Base-by-base conservation (phyloP, 2,888 invertebrate species). In the Linyphia triangularis region DNA sequence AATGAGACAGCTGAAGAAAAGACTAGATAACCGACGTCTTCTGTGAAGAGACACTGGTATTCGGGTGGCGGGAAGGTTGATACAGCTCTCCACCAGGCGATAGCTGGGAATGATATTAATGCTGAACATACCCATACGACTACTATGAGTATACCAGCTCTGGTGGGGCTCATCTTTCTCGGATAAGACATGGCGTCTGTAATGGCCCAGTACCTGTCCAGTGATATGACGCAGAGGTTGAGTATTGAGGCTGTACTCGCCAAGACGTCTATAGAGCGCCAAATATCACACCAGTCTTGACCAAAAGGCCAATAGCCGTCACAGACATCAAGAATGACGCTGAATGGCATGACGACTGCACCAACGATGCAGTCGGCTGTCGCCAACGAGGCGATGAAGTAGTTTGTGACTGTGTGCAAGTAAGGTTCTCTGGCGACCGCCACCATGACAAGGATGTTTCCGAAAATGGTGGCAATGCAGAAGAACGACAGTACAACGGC, bases 111-210 rank as follows among this genome's bases (percentile, higher is more conserved):
- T 3, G 99, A 99, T 92, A 99, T 98, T 26, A 97, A 96, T 86
- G 98, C 96, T 16, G 99, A 98, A 93, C 98, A 98, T 51, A 99
- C 95, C 99, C 99, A 99, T 6, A 99, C 98, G 7, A 96, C 96
- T 0, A 96, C 96, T 90, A 99, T 99, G 9, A 99, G 94, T 30
- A 96, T 94, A 3, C 96, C 96, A 0, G 98, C 98, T 85, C 97
- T 95, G 88, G 95, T 95, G 61, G 96, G 95, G 30, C 97, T 98
- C 97, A 99, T 99, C 90, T 96, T 94, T 94, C 96, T 97, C 1
- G 99, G 98, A 93, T 99, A 99, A 70, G 97, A 97, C 91, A 99
- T 98, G 0, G 99, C 99, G 93, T 99, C 98, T 16, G 98, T 98
- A 90, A 99, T 99, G 67, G 99, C 99, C 98, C 99, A 98, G 93